Base-by-base conservation (phyloP, 2,888 invertebrate genomes). In the Dinocampus coccinellae region DNA sequence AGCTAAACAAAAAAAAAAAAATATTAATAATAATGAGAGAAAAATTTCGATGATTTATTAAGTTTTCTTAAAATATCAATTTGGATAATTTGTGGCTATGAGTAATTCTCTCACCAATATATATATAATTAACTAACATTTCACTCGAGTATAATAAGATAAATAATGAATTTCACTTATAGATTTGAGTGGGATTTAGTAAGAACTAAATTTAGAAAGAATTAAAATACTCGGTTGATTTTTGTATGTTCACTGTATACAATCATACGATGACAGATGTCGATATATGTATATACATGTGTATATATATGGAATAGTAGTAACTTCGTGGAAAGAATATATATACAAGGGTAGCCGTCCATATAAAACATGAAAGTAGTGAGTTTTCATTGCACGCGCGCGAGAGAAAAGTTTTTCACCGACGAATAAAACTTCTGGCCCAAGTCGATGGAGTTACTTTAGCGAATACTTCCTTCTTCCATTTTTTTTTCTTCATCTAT, bases 381-480 rank as follows among this genome's bases (percentile, higher is more conserved):
- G 62, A 55, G 64, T 64, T 74, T 75, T 72, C 70, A 75, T 75
- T 77, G 24, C 47, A 73, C 65, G 16, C 42, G 61, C 26, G 64
- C 69, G 42, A 39, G 70, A 67, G 63, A 66, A 72, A 72, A 75
- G 65, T 71, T 74, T 58, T 73, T 72, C 72, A 74, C 70, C 69
- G 64, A 74, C 39, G 72, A 72, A 74, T 74, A 73, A 68, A 75
- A 72, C 58, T 57, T 70, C 36, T 73, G 76, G 78, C 73, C 36
- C 11, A 62, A 10, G 64, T 61, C 52, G 62, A 52, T 58, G 62
- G 64, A 57, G 72, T 74, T 79, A 65, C 73, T 70, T 74, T 73
- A 65, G 63, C 74, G 74, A 78, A 73, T 73, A 74, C 68, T 70
- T 52, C 47, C 33, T 52, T 47, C 10, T 26, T 33, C 7, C 34